Conservation (phyloP, 1,140 invertebrate genomes). For the Pseudomyrmex flavicornis region DNA sequence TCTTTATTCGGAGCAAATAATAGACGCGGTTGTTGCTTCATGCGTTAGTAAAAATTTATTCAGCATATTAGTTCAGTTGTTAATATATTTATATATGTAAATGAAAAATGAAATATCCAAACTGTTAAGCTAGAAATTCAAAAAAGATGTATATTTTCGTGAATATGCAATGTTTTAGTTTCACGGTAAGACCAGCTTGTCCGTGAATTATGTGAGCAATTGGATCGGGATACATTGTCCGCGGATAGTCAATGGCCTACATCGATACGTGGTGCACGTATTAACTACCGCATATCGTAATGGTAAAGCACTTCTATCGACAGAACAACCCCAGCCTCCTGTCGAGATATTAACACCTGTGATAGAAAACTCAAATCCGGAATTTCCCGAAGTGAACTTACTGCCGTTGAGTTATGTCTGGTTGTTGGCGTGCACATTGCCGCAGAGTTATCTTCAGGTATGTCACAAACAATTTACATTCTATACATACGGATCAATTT, state of each 20-base stretch:
- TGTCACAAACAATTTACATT: background rate
- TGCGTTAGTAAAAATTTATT: slow-evolving; percentile 84
- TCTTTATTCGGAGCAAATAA: slow-evolving; percentile 88
- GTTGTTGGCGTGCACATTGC: slow-evolving; percentile 91
- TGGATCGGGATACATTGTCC: slow-evolving; percentile 93
- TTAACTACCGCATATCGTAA: slow-evolving; percentile 91
- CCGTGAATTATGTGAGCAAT: slow-evolving; percentile 90
- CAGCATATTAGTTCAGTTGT: slow-evolving; percentile 1
- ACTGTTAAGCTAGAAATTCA: no score
- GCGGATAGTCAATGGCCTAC: slow-evolving; percentile 90
- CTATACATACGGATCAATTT: background rate
- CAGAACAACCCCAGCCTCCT: slow-evolving; percentile 78
- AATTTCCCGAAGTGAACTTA: slow-evolving; percentile 76
- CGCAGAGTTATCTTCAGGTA: slow-evolving; percentile 88
- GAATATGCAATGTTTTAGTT: slow-evolving; percentile 85
- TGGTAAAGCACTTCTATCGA: slow-evolving; percentile 84
- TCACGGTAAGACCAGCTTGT: slow-evolving; percentile 91
- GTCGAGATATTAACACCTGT: slow-evolving; percentile 91
- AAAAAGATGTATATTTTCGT: slow-evolving; percentile 16
- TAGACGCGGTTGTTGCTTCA: slow-evolving; percentile 89
- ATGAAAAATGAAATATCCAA: background rate
- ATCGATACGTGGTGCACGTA: slow-evolving; percentile 91
- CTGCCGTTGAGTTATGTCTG: slow-evolving; percentile 91
- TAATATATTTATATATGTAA: background rate
- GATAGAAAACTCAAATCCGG: slow-evolving; percentile 87